Percentiles rank a stretch among this genome's conserved stretches.
Conservation (phyloP, 2,797 vertebrate species). For the Alfaro cultratus region DNA sequence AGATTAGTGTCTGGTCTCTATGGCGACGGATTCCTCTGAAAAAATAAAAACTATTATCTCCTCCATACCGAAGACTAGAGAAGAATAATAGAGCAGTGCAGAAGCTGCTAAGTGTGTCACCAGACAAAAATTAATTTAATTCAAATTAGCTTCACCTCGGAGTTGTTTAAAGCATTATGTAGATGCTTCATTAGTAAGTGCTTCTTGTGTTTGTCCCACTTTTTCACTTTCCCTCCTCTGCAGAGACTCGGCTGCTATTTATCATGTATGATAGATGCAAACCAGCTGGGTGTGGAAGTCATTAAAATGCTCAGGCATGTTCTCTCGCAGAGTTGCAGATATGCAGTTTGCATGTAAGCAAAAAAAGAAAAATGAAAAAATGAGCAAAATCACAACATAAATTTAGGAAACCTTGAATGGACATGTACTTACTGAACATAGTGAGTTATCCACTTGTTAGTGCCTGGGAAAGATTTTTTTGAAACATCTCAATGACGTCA, state of each 20-base stretch:
- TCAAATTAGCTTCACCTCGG: slow-evolving; percentile 56
- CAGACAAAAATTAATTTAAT: slow-evolving; percentile 53
- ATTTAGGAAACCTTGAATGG: slow-evolving; percentile 15
- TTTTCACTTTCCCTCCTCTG: slow-evolving; percentile 27
- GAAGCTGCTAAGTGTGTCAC: slow-evolving; percentile 70
- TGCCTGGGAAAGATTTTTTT: background rate
- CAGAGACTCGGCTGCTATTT: slow-evolving; percentile 33
- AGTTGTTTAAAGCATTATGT: slow-evolving; percentile 58
- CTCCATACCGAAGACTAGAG: slow-evolving; percentile 69
- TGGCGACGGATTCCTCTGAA: slow-evolving; percentile 74
- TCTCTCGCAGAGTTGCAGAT: slow-evolving; percentile 3
- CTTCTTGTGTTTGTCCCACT: slow-evolving; percentile 38
- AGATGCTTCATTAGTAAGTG: slow-evolving; percentile 53
- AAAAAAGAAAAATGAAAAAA: slow-evolving; percentile 3
- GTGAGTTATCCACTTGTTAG: background rate
- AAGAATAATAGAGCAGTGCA: slow-evolving; percentile 64
- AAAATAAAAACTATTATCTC: slow-evolving; percentile 74
- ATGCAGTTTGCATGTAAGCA: slow-evolving; percentile 6
- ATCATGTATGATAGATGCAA: slow-evolving; percentile 31
- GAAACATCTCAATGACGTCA: background rate
- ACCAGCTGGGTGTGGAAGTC: slow-evolving; percentile 25
- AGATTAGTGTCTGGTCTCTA: slow-evolving; percentile 75
- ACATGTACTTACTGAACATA: slow-evolving; percentile 7
- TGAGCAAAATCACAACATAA: slow-evolving; percentile 6
- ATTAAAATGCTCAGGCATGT: slow-evolving; percentile 37